Percentiles rank a stretch among this genome's conserved stretches.
These are phyloP conservation scores for Carduelis carduelis DNA, from an alignment of 2,797 vertebrate species.

Conservation along the genomic window DNA sequence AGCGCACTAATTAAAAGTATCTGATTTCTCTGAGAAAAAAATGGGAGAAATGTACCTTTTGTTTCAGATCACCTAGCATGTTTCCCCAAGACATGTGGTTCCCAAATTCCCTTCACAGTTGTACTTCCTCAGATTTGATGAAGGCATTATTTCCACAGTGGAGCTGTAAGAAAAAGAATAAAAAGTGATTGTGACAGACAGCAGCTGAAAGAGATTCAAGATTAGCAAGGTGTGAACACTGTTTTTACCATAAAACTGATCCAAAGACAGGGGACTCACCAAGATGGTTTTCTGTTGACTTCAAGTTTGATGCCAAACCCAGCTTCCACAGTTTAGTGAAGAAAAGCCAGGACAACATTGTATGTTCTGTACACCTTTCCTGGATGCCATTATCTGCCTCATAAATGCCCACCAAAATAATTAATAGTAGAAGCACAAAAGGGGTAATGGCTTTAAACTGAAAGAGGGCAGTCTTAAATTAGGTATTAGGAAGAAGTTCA, in stretches of 20 bases:
- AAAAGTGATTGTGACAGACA: background rate
- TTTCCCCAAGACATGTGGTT: background rate
- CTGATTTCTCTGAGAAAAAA: background rate
- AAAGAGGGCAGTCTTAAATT: background rate
- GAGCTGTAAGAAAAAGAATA: background rate
- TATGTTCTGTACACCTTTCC: background rate
- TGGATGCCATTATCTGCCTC: background rate
- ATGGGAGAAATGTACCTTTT: background rate
- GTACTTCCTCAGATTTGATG: background rate
- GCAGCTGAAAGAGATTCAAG: background rate
- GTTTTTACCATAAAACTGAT: background rate
- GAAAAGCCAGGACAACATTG: background rate
- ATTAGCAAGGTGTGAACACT: background rate
- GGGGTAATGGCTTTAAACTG: background rate
- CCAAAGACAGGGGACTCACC: background rate
- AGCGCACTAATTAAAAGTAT: background rate
- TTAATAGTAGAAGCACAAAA: background rate
- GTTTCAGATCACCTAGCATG: background rate
- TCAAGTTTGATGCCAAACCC: background rate
- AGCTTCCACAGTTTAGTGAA: background rate
- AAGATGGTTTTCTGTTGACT: background rate
- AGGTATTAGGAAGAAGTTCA: background rate
- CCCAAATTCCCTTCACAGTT: background rate
- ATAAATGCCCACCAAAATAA: background rate
- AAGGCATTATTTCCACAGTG: background rate